Evolutionary conservation across 2,888 invertebrate genomes (phyloP), one percentile per base, ranked within the genome.

Genomic region (Agrilus cyanescens): DNA sequence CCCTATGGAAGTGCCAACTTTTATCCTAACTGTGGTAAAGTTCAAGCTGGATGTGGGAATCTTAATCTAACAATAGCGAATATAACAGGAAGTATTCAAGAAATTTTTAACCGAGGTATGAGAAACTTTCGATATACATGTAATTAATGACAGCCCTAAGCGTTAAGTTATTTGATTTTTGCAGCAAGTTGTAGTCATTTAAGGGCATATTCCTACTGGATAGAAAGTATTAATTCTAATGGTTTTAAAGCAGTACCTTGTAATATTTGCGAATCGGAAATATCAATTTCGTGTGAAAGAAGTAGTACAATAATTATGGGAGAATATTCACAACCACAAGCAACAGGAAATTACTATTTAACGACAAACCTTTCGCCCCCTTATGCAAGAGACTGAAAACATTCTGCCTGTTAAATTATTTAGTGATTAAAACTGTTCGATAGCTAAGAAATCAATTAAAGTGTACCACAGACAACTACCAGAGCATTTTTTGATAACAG

Each of bases 11-110:
- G 29, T 14, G 46, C 43, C 1, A 44, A 46, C 33, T 44, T 46
- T 39, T 46, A 38, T 31, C 32, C 41, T 13, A 38, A 46, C 16
- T 39, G 43, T n/a, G 44, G 44, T 7, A 37, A 44, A 13, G 39
- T 44, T 15, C 46, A 46, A 32, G 38, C 40, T 5, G 44, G 44
- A 13, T 46, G 46, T 18, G 34, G 41, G 10, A 32, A 2, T 4
- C 2, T 3, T 32, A 13, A 13, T 32, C 6, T 4, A 4, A 32
- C 32, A 32, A 32, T 13, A 7, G 32, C 12, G 6, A 14, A 10
- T 7, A 14, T 13, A 32, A 14, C 5, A 14, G 32, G 14, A 32
- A 14, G 14, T 13, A 10, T 32, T 7, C 32, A 14, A 32, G 32
- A 32, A 3, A n/a, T 13, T n/a, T n/a, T n/a, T n/a, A 30, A 30